Conservation (phyloP, 2,888 invertebrate species). For the Tupiocoris notatus region DNA sequence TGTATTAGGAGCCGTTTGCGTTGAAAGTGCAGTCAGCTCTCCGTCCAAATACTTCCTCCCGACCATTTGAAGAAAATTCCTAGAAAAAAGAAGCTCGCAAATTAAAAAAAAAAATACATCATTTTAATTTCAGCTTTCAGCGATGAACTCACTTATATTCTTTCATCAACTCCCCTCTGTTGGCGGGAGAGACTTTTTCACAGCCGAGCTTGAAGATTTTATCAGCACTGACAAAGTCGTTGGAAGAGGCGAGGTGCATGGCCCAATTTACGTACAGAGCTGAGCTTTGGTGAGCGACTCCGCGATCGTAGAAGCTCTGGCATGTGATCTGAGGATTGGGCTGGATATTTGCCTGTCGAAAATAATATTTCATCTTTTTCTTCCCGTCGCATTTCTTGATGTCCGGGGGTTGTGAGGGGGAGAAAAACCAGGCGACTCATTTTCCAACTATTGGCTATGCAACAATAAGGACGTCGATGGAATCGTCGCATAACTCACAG, state of each 20-base stretch:
- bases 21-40: neutral
- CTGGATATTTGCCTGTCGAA: slow-evolving; percentile 67
- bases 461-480: too few species aligned
- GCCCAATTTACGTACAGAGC: slow-evolving; percentile 89
- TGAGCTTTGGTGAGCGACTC: slow-evolving; percentile 77
- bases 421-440: too few species aligned
- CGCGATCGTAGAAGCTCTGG: slow-evolving; percentile 74
- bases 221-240: slow-evolving; percentile 80
- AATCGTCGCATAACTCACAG: too few species aligned
- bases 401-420: too few species aligned
- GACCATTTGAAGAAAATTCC: slow-evolving; percentile 12
- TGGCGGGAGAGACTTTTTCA: slow-evolving; percentile 4
- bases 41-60: slow-evolving; percentile 19
- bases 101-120: too few species aligned
- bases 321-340: slow-evolving; percentile 75
- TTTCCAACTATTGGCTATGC: too few species aligned
- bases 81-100: neutral
- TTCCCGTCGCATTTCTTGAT: too few species aligned
- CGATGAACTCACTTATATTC: slow-evolving; percentile 31
- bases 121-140: too few species aligned
- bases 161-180: slow-evolving; percentile 4
- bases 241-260: slow-evolving; percentile 75
- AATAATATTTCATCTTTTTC: too few species aligned
- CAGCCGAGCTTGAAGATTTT: slow-evolving; percentile 72
- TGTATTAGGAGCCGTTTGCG: neutral